Evolutionary conservation across 2,797 vertebrate species (phyloP).

Genomic region (Nyctalus aviator): DNA sequence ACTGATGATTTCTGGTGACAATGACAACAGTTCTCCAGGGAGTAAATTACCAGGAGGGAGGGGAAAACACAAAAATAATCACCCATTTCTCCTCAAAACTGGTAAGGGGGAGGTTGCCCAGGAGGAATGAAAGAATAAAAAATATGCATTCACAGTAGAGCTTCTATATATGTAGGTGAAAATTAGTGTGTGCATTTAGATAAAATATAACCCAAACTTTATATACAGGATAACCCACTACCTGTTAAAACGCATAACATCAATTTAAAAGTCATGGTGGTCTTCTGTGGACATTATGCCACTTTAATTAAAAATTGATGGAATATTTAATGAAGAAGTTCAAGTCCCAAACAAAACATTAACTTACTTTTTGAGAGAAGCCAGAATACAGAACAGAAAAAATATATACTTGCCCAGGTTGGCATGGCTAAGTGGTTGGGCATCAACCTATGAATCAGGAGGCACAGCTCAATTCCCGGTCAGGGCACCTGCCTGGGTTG

Average conservation of each 20-base stretch:
- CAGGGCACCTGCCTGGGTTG: neutral
- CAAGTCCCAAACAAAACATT: neutral
- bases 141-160: constrained; percentile 9
- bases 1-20: neutral
- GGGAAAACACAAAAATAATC: neutral
- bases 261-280: neutral
- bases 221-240: neutral
- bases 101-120: neutral
- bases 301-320: neutral
- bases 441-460: neutral
- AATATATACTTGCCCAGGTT: neutral
- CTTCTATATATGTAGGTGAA: neutral
- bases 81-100: neutral
- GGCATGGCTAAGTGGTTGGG: neutral
- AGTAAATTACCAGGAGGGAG: neutral
- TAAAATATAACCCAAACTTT: neutral
- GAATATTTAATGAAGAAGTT: neutral
- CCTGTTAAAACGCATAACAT: neutral
- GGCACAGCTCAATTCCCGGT: neutral
- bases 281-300: neutral
- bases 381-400: neutral
- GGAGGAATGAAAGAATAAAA: constrained; percentile 6
- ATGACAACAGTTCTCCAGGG: neutral
- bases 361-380: neutral
- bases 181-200: neutral